Percentiles rank a stretch among this genome's conserved stretches.
phyloP scores from a whole-genome alignment of 2,888 invertebrate genomes.

The Synanthedon formicaeformis region DNA sequence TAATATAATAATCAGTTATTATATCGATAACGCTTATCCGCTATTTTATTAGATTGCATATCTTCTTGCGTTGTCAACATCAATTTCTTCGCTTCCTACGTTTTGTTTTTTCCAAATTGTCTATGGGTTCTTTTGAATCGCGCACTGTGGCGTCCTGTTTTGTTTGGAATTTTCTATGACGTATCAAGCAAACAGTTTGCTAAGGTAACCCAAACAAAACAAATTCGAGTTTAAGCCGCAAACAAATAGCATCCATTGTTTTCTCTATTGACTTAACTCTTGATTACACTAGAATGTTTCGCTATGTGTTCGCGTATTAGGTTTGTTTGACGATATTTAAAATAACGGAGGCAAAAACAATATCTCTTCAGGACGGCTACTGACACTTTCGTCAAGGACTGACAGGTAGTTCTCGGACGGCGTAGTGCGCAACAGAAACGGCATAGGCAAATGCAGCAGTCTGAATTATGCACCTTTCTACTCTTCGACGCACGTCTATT shows the following conservation, averaged over 20 bases:
- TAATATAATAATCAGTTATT: background rate
- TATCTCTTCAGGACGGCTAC: conserved; percentile 53
- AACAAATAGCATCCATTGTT: conserved; percentile 26
- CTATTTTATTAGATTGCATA: background rate
- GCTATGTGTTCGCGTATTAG: background rate
- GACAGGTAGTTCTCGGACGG: conserved; percentile 42
- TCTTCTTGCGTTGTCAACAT: too few species aligned
- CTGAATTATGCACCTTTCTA: conserved; percentile 49
- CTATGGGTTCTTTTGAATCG: too few species aligned
- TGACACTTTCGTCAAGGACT: conserved; percentile 49
- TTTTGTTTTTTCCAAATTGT: too few species aligned
- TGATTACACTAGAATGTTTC: background rate
- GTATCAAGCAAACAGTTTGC: conserved; percentile 13
- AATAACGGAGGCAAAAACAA: conserved; percentile 58
- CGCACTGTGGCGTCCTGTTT: conserved; percentile 1
- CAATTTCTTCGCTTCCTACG: background rate
- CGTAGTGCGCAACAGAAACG: conserved; percentile 46
- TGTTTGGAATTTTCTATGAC: conserved; percentile 25
- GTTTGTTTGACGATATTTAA: conserved; percentile 41
- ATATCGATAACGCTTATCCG: too few species aligned
- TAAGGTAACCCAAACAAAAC: conserved; percentile 5
- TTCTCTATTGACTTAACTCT: conserved; percentile 14
- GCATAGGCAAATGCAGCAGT: conserved; percentile 45
- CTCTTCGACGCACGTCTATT: conserved; percentile 35
- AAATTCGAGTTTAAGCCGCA: conserved; percentile 7